A percentile compares a stretch with the other conserved stretches of the same genome.
Conservation (phyloP, 2,113 vertebrate species). For the Nicator chloris region DNA sequence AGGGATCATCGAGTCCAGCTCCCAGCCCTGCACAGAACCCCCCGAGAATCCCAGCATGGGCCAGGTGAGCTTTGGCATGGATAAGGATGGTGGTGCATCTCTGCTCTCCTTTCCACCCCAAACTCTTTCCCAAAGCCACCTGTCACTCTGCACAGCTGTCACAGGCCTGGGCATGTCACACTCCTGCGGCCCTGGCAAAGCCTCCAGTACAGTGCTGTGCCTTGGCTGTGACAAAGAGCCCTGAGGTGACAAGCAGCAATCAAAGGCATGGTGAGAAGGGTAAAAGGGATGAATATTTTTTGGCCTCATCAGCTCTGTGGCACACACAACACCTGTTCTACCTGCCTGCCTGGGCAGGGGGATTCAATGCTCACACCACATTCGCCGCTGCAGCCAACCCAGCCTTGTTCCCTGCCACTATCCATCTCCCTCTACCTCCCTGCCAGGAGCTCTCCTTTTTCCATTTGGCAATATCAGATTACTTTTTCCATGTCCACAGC, state of each 20-base stretch:
- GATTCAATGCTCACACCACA: neutral
- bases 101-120: neutral
- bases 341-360: neutral
- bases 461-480: neutral
- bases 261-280: neutral
- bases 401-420: neutral
- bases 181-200: neutral
- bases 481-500: neutral
- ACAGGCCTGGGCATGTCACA: neutral
- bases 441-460: neutral
- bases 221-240: neutral
- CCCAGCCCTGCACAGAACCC: neutral
- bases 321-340: neutral
- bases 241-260: neutral
- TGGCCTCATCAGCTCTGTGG: neutral
- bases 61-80: neutral
- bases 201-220: neutral
- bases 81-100: neutral
- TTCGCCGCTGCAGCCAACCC: neutral
- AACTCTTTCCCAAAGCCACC: fast-evolving
- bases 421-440: neutral
- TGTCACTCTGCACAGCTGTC: neutral
- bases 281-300: neutral
- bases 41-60: neutral
- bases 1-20: fast-evolving